Percentiles rank a stretch among this genome's conserved stretches.
These are phyloP conservation scores for Dromiciops gliroides DNA, from an alignment of 2,113 vertebrate species.

Conservation along the genomic window DNA sequence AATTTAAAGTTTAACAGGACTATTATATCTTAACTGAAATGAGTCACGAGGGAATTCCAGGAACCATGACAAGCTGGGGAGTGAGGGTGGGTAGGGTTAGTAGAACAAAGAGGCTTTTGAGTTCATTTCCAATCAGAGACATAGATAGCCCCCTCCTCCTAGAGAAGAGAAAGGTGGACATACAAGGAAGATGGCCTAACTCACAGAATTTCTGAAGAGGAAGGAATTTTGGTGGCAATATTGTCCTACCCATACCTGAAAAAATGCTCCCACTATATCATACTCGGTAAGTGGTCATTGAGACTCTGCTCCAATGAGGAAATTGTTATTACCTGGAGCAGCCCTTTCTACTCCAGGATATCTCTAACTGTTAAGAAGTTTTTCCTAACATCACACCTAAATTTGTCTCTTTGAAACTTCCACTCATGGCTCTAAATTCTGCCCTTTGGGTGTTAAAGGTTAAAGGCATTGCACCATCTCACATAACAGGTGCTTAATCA, in stretches of 20 bases:
- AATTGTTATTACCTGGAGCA: neutral
- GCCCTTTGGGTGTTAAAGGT: neutral
- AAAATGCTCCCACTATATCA: neutral
- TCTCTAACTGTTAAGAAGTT: neutral
- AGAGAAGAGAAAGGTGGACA: neutral
- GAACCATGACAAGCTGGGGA: neutral
- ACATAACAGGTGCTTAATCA: neutral
- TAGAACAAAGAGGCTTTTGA: neutral
- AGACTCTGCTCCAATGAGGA: neutral
- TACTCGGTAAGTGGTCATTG: neutral
- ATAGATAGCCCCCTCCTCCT: neutral
- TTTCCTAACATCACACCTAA: neutral
- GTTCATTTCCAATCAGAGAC: neutral
- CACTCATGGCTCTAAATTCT: neutral
- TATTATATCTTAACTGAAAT: neutral
- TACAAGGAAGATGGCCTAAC: neutral
- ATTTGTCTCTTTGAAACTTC: neutral
- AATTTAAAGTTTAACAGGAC: neutral
- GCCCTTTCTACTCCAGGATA: neutral
- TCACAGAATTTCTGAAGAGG: neutral
- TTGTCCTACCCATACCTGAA: neutral
- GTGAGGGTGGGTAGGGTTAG: too few relatives aligned
- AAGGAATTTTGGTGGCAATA: neutral
- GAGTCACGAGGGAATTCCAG: neutral
- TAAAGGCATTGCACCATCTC: neutral